Evolutionary conservation across 2,888 invertebrate genomes (phyloP).

Genomic region (Pollenia angustigena): DNA sequence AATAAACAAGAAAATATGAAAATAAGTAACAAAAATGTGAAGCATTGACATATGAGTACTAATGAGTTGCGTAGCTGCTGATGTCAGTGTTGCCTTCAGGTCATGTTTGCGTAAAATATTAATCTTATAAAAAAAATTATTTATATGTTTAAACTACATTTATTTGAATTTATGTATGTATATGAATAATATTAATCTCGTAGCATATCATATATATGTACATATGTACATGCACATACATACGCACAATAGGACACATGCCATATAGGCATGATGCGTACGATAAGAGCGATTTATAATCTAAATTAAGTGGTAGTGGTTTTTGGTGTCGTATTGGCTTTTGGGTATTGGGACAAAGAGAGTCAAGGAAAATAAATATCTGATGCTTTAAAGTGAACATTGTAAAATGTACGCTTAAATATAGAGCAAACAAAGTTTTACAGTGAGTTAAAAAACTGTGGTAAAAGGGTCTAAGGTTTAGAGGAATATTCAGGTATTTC

Average conservation of each 20-base stretch:
- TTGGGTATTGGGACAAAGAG: neutral
- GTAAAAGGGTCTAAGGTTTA: too few species aligned
- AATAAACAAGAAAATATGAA: conserved; percentile 34
- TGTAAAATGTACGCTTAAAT: too few species aligned
- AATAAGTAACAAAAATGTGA: conserved; percentile 43
- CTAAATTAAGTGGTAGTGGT: too few species aligned
- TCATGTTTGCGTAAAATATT: conserved; percentile 11
- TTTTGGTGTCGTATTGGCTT: neutral
- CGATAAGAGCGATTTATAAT: too few species aligned
- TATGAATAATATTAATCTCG: too few species aligned
- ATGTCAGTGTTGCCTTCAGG: neutral
- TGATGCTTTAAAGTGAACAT: neutral
- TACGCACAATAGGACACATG: neutral
- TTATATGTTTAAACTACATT: neutral
- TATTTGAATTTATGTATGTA: too few species aligned
- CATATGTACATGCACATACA: neutral
- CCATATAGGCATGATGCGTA: neutral
- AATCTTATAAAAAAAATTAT: conserved; percentile 8
- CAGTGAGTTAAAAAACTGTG: too few species aligned
- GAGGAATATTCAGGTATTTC: too few species aligned
- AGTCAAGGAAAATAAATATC: neutral
- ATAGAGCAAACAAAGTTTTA: too few species aligned
- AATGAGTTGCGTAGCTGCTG: conserved; percentile 17
- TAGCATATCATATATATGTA: neutral
- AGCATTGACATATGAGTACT: conserved; percentile 22